Conservation (phyloP, 2,113 vertebrate genomes). For the Daboia siamensis region DNA sequence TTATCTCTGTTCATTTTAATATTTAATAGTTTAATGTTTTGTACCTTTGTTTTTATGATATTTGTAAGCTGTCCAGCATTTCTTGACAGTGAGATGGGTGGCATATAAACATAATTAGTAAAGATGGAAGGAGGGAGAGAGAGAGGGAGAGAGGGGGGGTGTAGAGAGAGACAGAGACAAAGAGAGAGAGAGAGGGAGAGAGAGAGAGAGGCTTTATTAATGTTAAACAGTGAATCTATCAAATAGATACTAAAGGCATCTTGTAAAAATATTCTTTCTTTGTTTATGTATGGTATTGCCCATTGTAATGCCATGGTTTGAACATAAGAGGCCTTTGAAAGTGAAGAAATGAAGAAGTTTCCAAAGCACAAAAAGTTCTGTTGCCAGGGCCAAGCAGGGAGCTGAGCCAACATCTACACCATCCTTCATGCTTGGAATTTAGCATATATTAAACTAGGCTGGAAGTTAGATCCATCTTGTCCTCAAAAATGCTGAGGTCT, state of each 20-base stretch:
- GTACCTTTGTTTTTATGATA: not conserved
- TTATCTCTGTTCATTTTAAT: not conserved
- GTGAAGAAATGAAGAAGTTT: not conserved
- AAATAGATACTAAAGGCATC: not conserved
- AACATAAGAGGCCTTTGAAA: not conserved
- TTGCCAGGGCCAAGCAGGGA: not conserved
- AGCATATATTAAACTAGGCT: not conserved
- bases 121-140: not conserved
- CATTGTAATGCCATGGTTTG: not conserved
- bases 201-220: not conserved
- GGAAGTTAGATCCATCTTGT: not conserved
- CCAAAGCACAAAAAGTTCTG: not conserved
- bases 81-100: not conserved
- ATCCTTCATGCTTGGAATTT: not conserved
- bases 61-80: not conserved
- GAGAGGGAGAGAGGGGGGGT: not conserved
- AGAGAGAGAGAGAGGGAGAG: not conserved
- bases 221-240: not conserved
- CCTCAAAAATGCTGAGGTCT: not conserved
- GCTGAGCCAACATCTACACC: not conserved
- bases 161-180: not conserved
- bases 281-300: not conserved
- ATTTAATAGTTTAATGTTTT: not conserved
- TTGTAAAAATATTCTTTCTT: not conserved
- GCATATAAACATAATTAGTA: not conserved